Base-by-base conservation (phyloP, 30 jellyfish, hydroid and myxozoan species). In the Morbakka virulenta region DNA sequence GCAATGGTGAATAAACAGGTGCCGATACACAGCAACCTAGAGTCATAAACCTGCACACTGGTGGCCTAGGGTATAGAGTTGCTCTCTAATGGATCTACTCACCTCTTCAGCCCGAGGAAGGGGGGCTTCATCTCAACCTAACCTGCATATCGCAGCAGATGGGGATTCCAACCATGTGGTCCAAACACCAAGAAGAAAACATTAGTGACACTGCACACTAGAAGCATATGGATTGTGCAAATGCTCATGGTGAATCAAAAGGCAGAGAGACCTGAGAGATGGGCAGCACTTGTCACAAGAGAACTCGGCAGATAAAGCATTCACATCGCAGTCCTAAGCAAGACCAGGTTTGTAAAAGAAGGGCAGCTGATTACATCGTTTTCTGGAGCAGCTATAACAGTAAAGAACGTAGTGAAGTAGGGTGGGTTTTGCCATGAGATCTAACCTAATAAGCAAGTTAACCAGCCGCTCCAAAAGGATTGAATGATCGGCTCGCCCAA, bases 401-500 rank as follows among this genome's bases (percentile, higher is more conserved):
- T 17, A 69, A 70, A 1, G 69, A 70, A 21, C 32, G 77, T 4
- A 21, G 77, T 29, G 48, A 70, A 33, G 47, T 69, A 33, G 82
- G 82, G 69, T 70, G 11, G 41, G 82, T 21, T 70, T 70, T 70
- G 82, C 82, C 2, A 35, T 70, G 2, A 34, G 23, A 35, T 1
- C 9, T 21, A 6, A 26, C 2, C 74, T 70, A 6, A 69, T 50
- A 12, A 35, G 34, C n/a, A 41, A 68, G 52, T 67, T 66, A 22
- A 29, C 4, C 30, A 28, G 22, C n/a, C 41, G 49, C 20, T 21
- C 77, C 79, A 11, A 41, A 29, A 51, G 78, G 64, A n/a, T 25
- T 80, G 24, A 66, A 35, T 62, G 86, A 77, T 34, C 82, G 89
- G 30, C 33, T 77, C n/a, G 69, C 69, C 86, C 49, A 85, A 26